Percentiles rank a stretch among this genome's conserved stretches.
phyloP scores from a whole-genome alignment of 2,888 invertebrate genomes.

The Rosalia funebris region DNA sequence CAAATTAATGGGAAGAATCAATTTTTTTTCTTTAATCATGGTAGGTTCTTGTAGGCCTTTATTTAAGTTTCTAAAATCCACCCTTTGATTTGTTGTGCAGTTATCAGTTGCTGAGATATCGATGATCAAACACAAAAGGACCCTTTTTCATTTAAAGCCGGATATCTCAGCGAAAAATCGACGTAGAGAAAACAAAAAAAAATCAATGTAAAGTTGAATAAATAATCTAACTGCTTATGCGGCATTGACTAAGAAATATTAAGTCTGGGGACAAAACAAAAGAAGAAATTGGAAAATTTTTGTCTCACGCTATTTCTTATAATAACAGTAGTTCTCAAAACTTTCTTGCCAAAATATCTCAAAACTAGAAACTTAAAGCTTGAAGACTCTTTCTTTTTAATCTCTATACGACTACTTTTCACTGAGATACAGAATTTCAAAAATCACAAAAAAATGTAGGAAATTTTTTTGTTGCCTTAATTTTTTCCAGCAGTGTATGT shows the following conservation, averaged over 20 bases:
- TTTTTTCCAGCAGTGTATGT: too few species aligned
- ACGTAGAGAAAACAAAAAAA: neutral
- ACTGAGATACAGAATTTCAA: neutral
- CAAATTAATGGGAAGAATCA: neutral
- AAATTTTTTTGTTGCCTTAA: neutral
- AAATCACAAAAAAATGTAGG: too few species aligned
- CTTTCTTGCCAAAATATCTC: neutral
- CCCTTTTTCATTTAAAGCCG: neutral
- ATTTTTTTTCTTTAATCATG: too few species aligned
- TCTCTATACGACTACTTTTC: neutral
- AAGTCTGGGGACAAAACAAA: neutral
- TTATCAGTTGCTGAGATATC: neutral
- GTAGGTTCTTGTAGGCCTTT: too few species aligned
- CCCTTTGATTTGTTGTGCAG: neutral
- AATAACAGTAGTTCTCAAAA: neutral
- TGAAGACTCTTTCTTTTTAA: neutral
- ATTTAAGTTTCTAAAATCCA: too few species aligned
- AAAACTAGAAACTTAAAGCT: neutral
- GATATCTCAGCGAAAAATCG: neutral
- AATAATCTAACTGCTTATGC: neutral
- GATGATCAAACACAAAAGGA: neutral
- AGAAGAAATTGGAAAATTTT: neutral
- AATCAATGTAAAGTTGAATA: neutral
- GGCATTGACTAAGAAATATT: neutral
- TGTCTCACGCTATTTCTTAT: neutral